A percentile compares a stretch with the other conserved stretches of the same genome.
phyloP scores from a whole-genome alignment of 2,888 invertebrate species.

The Graphium colonna region DNA sequence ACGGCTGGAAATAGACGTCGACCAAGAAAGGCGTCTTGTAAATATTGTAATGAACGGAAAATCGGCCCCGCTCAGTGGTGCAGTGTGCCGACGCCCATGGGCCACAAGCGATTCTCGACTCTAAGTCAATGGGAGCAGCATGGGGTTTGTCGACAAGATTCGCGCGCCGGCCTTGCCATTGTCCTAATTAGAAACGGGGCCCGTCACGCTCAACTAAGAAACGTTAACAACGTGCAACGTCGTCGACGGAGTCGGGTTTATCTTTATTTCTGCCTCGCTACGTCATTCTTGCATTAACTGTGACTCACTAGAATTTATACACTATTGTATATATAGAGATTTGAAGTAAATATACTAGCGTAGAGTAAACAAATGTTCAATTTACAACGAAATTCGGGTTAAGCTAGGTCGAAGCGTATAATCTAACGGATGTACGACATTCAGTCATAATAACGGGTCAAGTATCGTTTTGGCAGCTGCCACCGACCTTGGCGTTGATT shows the following conservation, averaged over 20 bases:
- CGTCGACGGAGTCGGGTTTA: background rate
- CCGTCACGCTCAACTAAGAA: conserved; percentile 9
- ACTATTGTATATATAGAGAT: conserved; percentile 3
- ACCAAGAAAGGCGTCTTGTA: conserved; percentile 82
- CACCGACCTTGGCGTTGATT: conserved; percentile 30
- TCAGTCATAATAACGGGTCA: conserved; percentile 42
- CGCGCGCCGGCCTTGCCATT: conserved; percentile 17
- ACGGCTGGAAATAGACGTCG: conserved; percentile 79
- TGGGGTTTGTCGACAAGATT: conserved; percentile 25
- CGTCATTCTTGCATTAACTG: background rate
- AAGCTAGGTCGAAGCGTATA: conserved; percentile 26
- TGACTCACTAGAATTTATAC: conserved; percentile 30
- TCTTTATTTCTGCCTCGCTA: conserved; percentile 6
- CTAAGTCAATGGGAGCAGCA: conserved; percentile 29
- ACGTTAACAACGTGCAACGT: background rate
- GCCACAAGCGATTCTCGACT: conserved; percentile 51
- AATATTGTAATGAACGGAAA: conserved; percentile 79
- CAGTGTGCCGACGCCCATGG: conserved; percentile 76
- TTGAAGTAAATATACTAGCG: conserved; percentile 14
- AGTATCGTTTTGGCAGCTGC: conserved; percentile 50
- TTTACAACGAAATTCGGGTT: conserved; percentile 37
- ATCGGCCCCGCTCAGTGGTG: conserved; percentile 61
- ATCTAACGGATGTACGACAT: conserved; percentile 8
- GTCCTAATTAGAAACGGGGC: conserved; percentile 21
- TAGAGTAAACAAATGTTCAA: conserved; percentile 28